Base-by-base conservation (phyloP, 2,113 vertebrate species). In the Labeo catla region DNA sequence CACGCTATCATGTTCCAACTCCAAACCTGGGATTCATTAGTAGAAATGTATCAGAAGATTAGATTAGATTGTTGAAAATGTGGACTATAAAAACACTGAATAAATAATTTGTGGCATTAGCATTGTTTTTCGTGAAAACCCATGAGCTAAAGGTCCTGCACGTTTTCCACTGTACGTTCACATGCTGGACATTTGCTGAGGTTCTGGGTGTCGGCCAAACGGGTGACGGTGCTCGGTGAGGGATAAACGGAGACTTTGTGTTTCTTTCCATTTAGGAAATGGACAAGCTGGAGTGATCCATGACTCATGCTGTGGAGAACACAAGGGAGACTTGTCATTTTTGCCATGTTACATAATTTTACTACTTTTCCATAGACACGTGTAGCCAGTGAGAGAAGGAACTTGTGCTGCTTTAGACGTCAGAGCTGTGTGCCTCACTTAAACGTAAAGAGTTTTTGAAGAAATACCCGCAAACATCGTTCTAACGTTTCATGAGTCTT, bases 241-340 rank as follows among this genome's bases (percentile, higher is more conserved):
- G 87, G 78, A 86, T 89, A 88, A 89, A 87, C 83, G 89, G 84
- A 92, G 91, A 93, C 89, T 89, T 91, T 82, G 90, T 88, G 49
- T 81, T 86, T 93, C 88, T 95, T 95, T 95, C 94, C 95, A 95
- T 90, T 93, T 89, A 92, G 93, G 90, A 95, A 94, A 94, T 92
- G 90, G 91, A 94, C 91, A 94, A 91, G 87, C 86, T 43, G 2
- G 80, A 86, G 50, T 85, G 89, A 92, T 87, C 85, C 2, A 47
- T 93, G 92, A 93, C 89, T 92, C 84, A 89, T 89, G 85, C 80
- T 88, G 84, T 76, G 79, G 73, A 87, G 86, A 89, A 89, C 90
- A 90, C 85, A 89, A 90, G 85, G 66, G 76, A 59, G 72, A 59
- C 73, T 86, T 87, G 87, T 88, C 82, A 79, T 91, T 89, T 93